Conservation (phyloP, 2,888 invertebrate genomes). For the Microctonus aethiopoides region DNA sequence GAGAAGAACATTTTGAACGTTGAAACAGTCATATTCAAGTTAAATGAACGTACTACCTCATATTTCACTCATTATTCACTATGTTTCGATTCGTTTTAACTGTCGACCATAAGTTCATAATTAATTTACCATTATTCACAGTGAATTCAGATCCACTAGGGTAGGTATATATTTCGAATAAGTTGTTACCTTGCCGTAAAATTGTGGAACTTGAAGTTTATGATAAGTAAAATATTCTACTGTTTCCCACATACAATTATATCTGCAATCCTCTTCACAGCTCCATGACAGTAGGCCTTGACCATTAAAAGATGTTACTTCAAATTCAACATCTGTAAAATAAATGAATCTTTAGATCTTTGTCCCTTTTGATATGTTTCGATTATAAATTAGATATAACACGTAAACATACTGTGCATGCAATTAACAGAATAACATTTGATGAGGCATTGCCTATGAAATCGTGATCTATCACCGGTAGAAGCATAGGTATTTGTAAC, state of each 20-base stretch:
- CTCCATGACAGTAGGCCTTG: conserved; percentile 74
- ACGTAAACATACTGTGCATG: conserved; percentile 66
- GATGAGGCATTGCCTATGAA: conserved; percentile 71
- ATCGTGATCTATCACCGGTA: conserved; percentile 71
- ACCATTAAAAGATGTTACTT: conserved; percentile 46
- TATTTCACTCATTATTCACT: too few relatives aligned
- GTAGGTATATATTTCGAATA: background rate
- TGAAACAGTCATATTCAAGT: too few relatives aligned
- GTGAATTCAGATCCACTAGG: too few relatives aligned
- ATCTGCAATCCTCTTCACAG: conserved; percentile 89
- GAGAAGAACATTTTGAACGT: too few relatives aligned
- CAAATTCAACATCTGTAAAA: conserved; percentile 54
- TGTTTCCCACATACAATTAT: conserved; percentile 94
- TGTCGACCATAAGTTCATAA: too few relatives aligned
- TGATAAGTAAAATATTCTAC: conserved; percentile 80
- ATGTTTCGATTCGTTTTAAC: background rate
- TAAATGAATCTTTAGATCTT: conserved; percentile 17
- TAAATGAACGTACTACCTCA: too few relatives aligned
- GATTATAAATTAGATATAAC: conserved; percentile 36
- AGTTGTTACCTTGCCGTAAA: conserved; percentile 86
- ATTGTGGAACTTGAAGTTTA: conserved; percentile 84
- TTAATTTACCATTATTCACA: too few relatives aligned
- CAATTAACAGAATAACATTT: conserved; percentile 69
- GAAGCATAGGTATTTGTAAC: conserved; percentile 41
- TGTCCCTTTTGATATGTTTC: background rate